A percentile compares a stretch with the other conserved stretches of the same genome.
Evolutionary conservation across 2,797 vertebrate genomes (phyloP).

Genomic region (Ficedula albicollis): DNA sequence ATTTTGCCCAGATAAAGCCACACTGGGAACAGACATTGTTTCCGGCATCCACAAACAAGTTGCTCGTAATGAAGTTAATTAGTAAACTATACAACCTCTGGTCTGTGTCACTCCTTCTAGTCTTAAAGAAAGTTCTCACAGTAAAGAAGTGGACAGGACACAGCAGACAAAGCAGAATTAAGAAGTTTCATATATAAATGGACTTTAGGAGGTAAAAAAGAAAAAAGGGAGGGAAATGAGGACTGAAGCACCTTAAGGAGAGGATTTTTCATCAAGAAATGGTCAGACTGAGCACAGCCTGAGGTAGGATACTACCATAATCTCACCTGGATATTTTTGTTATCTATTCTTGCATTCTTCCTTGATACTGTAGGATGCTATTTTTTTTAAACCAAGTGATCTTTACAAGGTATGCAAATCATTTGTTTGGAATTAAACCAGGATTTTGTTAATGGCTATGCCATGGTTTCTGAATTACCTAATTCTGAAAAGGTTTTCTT

Average conservation of each 20-base stretch:
- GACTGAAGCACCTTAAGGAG: not conserved
- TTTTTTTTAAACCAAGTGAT: not conserved
- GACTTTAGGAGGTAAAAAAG: not conserved
- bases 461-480: not conserved
- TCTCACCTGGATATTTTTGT: not conserved
- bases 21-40: slow-evolving; percentile 43
- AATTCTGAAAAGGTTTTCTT: not conserved
- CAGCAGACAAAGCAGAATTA: slow-evolving; percentile 48
- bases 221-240: not conserved
- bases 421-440: not conserved
- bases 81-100: slow-evolving; percentile 82
- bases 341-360: not conserved
- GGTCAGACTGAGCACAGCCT: slow-evolving; percentile 78
- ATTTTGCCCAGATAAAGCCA: not conserved
- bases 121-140: slow-evolving; percentile 65
- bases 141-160: slow-evolving; percentile 44
- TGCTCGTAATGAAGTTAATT: slow-evolving; percentile 78
- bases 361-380: not conserved
- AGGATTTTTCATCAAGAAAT: slow-evolving; percentile 61
- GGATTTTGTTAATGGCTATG: not conserved
- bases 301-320: slow-evolving; percentile 75
- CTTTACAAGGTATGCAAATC: not conserved
- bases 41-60: slow-evolving; percentile 71
- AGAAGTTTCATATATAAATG: slow-evolving; percentile 1
- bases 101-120: slow-evolving; percentile 71